Evolutionary conservation across 2,113 vertebrate genomes (phyloP).

Genomic region (Microcebus jonahi): DNA sequence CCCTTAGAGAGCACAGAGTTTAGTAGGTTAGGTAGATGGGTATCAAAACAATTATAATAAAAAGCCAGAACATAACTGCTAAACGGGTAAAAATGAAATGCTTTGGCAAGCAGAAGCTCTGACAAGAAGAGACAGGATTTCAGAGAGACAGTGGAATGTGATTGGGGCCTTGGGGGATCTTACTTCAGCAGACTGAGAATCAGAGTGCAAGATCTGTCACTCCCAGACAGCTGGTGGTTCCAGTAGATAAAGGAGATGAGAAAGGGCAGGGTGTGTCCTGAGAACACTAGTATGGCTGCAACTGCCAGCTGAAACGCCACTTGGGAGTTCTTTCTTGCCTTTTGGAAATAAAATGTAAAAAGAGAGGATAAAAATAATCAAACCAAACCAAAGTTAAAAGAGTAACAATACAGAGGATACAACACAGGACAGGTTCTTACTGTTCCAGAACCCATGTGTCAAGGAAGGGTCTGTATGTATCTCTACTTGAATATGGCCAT

Average conservation of each 20-base stretch:
- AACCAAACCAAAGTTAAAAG: constrained; percentile 3
- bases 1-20: neutral
- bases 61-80: neutral
- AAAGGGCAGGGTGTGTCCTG: neutral
- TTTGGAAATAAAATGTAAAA: neutral
- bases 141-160: neutral
- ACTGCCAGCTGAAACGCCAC: neutral
- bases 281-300: neutral
- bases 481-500: neutral
- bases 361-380: neutral
- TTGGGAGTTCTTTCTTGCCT: neutral
- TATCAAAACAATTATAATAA: neutral
- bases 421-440: neutral
- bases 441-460: neutral
- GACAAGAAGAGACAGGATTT: neutral
- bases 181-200: neutral
- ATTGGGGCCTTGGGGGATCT: neutral
- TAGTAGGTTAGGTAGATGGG: neutral
- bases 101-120: neutral
- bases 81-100: neutral
- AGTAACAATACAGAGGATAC: neutral
- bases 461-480: neutral
- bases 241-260: neutral
- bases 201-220: neutral
- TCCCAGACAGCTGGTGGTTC: neutral